phyloP scores from a whole-genome alignment of 2,113 vertebrate species.

The Rhizomys pruinosus region DNA sequence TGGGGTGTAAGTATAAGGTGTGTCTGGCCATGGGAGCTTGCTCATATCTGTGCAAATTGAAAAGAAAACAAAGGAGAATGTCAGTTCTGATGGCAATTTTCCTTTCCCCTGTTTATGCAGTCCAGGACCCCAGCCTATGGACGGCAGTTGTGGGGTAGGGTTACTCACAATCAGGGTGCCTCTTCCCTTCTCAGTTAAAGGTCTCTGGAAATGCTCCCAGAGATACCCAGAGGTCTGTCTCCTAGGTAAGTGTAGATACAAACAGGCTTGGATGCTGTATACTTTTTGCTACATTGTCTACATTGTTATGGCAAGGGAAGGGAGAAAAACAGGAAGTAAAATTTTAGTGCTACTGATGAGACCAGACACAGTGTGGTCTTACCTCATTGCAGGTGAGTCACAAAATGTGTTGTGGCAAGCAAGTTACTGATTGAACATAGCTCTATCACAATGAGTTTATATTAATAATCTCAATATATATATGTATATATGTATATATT shows the following conservation, averaged over 20 bases:
- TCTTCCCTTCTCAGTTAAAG: neutral
- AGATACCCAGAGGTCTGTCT: neutral
- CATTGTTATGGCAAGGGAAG: neutral
- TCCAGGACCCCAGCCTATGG: neutral
- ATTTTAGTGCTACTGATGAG: neutral
- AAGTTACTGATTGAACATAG: neutral
- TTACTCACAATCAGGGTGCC: neutral
- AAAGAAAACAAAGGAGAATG: neutral
- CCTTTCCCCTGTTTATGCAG: neutral
- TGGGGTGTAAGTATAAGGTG: no score
- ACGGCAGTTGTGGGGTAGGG: no score
- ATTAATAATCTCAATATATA: no score
- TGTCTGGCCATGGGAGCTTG: neutral
- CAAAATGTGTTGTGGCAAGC: no score
- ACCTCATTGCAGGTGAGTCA: neutral
- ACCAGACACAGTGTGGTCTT: neutral
- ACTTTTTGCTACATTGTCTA: neutral
- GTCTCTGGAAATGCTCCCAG: neutral
- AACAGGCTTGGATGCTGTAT: neutral
- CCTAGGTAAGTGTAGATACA: neutral
- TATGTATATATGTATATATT: no score
- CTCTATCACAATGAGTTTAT: neutral
- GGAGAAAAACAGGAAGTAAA: neutral
- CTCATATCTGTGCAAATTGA: neutral
- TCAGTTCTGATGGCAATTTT: neutral